Percentiles rank a stretch among this genome's conserved stretches.
These are phyloP conservation scores for Pilophorus perplexus DNA, from an alignment of 2,888 invertebrate genomes.

Conservation along the genomic window DNA sequence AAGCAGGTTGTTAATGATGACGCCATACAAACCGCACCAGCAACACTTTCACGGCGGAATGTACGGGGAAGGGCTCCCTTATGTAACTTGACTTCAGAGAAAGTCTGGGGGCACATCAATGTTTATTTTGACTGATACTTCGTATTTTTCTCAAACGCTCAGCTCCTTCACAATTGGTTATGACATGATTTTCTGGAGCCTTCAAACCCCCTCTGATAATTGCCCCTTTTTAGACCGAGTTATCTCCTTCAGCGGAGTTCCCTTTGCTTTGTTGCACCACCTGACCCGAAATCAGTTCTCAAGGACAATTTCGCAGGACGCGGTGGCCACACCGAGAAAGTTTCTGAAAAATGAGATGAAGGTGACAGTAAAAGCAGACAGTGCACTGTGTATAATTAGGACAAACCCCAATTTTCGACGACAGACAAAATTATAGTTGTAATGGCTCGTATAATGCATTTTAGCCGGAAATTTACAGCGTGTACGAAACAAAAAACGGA, in stretches of 20 bases:
- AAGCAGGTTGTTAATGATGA: constrained; percentile 30
- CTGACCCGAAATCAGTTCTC: background rate
- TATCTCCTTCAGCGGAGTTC: background rate
- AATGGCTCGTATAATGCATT: no score
- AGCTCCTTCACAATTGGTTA: background rate
- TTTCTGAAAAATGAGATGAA: no score
- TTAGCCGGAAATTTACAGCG: no score
- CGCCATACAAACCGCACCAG: constrained; percentile 26
- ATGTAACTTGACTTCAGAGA: constrained; percentile 19
- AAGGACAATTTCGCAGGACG: no score
- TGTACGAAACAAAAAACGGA: no score
- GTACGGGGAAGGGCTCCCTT: constrained; percentile 6
- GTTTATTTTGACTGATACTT: constrained; percentile 16
- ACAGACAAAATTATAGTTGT: no score
- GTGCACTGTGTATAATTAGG: no score
- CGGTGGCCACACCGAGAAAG: no score
- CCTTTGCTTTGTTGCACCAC: no score
- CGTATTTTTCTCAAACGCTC: background rate
- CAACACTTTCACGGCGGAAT: constrained; percentile 30
- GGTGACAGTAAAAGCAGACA: no score
- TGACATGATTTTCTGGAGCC: background rate
- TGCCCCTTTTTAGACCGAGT: background rate
- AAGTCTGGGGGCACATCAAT: constrained; percentile 23
- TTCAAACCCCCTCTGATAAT: background rate
- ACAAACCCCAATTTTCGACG: no score